Evolutionary conservation across 2,888 invertebrate species (phyloP).

Genomic region (Nomada fucata): DNA sequence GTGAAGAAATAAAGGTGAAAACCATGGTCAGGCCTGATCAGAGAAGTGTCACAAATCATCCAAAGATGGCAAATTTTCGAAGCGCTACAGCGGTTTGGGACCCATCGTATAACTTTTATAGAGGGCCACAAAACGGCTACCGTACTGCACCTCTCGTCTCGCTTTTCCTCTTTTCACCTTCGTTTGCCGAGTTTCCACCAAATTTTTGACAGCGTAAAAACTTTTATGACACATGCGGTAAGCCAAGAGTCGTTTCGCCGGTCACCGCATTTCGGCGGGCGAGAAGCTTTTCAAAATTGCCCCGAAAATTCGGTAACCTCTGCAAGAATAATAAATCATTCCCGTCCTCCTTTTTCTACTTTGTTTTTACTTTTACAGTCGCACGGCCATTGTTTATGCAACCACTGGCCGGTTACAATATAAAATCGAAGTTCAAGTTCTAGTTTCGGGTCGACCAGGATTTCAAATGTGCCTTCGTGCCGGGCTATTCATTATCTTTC

Average conservation of each 20-base stretch:
- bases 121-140: conserved; percentile 63
- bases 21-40: conserved; percentile 15
- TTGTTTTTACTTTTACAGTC: conserved; percentile 32
- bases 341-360: not conserved
- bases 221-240: conserved; percentile 67
- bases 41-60: conserved; percentile 54
- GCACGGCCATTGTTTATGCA: conserved; percentile 20
- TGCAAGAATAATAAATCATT: conserved; percentile 54
- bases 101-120: conserved; percentile 68
- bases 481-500: not conserved
- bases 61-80: conserved; percentile 32
- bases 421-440: conserved; percentile 6
- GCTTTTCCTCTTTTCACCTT: conserved; percentile 16
- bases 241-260: conserved; percentile 60
- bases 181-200: conserved; percentile 7
- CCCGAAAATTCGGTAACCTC: conserved; percentile 21
- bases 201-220: conserved; percentile 50
- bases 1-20: conserved; percentile 16
- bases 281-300: conserved; percentile 22
- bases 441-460: not conserved
- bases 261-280: conserved; percentile 51
- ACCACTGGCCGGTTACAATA: conserved; percentile 36
- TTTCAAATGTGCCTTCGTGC: not conserved
- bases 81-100: not conserved
- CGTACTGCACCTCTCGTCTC: conserved; percentile 35